Evolutionary conservation across 1,140 invertebrate genomes (phyloP).

Genomic region (Lepidotrigona ventralis): DNA sequence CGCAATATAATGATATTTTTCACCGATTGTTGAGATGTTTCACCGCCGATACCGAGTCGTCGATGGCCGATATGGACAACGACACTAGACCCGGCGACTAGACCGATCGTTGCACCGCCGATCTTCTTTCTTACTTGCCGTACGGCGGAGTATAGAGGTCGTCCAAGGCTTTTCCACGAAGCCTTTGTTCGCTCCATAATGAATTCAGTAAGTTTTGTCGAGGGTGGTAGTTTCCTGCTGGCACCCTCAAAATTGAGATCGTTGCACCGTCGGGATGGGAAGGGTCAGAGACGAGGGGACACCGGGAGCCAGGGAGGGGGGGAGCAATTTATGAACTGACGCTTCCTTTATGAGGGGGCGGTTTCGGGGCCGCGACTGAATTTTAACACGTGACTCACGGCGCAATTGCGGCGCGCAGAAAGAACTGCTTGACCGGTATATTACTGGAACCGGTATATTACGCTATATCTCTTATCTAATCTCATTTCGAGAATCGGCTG

Average conservation of each 20-base stretch:
- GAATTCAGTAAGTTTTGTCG: constrained; percentile 79
- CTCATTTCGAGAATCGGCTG: constrained; percentile 34
- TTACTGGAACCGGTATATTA: constrained; percentile 5
- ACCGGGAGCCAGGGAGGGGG: constrained; percentile 33
- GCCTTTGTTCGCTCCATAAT: constrained; percentile 78
- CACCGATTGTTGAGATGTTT: background rate
- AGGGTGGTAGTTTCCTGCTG: constrained; percentile 78
- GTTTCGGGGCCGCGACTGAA: constrained; percentile 70
- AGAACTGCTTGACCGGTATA: constrained; percentile 14
- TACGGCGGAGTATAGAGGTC: constrained; percentile 54
- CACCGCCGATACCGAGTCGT: background rate
- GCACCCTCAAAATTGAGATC: constrained; percentile 78
- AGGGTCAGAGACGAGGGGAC: constrained; percentile 26
- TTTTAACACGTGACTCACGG: constrained; percentile 75
- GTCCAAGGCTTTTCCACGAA: constrained; percentile 70
- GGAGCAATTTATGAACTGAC: constrained; percentile 78
- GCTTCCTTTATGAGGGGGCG: constrained; percentile 77
- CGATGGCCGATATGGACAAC: background rate
- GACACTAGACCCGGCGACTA: constrained; percentile 9
- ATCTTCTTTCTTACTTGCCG: constrained; percentile 34
- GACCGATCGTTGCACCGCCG: too few species aligned
- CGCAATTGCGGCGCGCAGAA: constrained; percentile 50
- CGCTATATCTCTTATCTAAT: constrained; percentile 44
- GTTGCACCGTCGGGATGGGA: constrained; percentile 49
- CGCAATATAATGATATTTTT: background rate